Conservation (phyloP, 2,888 invertebrate species). For the Ceriagrion tenellum region DNA sequence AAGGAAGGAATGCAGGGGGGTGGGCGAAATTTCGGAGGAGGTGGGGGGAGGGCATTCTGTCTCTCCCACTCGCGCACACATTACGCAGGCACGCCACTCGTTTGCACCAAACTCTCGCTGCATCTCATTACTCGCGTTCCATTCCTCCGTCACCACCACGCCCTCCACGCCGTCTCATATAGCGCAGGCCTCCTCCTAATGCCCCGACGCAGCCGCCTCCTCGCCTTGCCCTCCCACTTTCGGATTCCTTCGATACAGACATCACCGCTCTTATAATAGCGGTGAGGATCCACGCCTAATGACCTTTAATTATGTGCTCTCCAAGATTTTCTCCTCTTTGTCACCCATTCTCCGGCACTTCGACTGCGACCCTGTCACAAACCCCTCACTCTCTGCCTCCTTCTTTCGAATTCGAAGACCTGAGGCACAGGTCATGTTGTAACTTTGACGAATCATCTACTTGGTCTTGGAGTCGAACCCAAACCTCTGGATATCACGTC, state of each 20-base stretch:
- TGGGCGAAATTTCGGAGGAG: constrained; percentile 5
- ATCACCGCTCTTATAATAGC: constrained; percentile 63
- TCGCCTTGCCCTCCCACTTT: neutral
- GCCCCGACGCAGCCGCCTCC: neutral
- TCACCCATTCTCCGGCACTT: neutral
- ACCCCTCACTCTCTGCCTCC: neutral
- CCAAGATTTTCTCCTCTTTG: constrained; percentile 23
- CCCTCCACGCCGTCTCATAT: neutral
- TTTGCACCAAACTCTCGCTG: constrained; percentile 4
- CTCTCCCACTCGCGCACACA: too few relatives aligned
- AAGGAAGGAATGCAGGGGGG: neutral
- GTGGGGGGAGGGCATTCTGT: too few relatives aligned
- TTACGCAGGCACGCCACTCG: neutral
- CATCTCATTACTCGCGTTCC: constrained; percentile 56
- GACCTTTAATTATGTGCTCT: constrained; percentile 64
- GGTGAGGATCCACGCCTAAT: constrained; percentile 60
- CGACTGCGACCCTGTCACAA: too few relatives aligned
- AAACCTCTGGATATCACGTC: too few relatives aligned
- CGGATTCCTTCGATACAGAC: constrained; percentile 41
- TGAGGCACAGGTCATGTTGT: too few relatives aligned
- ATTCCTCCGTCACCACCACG: neutral
- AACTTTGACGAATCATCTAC: too few relatives aligned
- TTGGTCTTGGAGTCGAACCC: too few relatives aligned
- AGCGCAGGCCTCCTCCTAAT: neutral
- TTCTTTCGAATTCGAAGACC: too few relatives aligned